Percentiles rank a stretch among this genome's conserved stretches.
Evolutionary conservation across 1,140 invertebrate species (phyloP).

Genomic region (Euura lappo): DNA sequence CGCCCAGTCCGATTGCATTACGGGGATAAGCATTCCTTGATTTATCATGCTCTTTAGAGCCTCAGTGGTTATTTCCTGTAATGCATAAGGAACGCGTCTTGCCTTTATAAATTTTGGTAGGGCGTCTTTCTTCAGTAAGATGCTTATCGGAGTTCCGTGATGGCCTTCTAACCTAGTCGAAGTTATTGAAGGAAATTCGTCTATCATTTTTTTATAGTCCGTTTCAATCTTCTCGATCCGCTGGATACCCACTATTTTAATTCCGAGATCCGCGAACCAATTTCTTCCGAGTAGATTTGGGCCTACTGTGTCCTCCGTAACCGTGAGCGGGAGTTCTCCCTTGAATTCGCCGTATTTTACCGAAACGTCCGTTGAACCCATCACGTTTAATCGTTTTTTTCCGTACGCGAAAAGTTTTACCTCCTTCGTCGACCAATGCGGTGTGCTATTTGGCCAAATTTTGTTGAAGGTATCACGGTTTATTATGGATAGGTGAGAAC

Average conservation of each 20-base stretch:
- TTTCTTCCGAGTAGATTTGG: slow-evolving; percentile 14
- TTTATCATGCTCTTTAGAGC: slow-evolving; percentile 8
- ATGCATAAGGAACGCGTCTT: neutral
- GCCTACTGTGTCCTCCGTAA: neutral
- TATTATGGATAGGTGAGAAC: slow-evolving; percentile 9
- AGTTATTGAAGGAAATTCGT: neutral
- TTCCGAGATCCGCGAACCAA: slow-evolving; percentile 1
- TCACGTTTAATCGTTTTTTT: slow-evolving; percentile 5
- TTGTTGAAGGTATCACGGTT: slow-evolving; percentile 4
- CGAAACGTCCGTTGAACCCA: slow-evolving; percentile 1
- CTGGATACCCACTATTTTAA: slow-evolving; percentile 11
- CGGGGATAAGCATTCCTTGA: slow-evolving; percentile 15
- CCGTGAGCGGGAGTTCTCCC: neutral
- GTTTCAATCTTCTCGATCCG: neutral
- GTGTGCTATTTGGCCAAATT: slow-evolving; percentile 1
- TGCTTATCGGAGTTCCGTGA: slow-evolving; percentile 4
- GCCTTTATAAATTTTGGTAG: slow-evolving; percentile 12
- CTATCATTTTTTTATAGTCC: slow-evolving; percentile 10
- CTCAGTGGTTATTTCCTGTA: neutral
- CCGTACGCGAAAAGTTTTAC: slow-evolving; percentile 11
- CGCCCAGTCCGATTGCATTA: slow-evolving; percentile 10
- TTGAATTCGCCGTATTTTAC: slow-evolving; percentile 4
- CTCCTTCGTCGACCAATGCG: neutral
- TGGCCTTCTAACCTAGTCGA: neutral
- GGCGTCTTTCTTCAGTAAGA: neutral